phyloP scores from a whole-genome alignment of 2,113 vertebrate species.

The Orthonyx spaldingii region DNA sequence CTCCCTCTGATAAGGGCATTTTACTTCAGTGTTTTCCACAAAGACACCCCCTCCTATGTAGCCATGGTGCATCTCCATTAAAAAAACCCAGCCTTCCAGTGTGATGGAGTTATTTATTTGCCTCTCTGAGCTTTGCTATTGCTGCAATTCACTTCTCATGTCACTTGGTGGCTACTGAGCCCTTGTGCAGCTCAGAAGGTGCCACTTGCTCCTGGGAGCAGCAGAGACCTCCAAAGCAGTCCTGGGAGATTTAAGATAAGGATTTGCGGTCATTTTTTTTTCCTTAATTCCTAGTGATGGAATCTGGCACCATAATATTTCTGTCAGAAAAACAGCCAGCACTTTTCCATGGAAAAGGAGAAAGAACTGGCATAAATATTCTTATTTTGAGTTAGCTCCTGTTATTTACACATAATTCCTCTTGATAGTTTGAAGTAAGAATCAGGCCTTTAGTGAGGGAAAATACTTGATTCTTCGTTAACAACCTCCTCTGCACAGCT shows the following conservation, averaged over 20 bases:
- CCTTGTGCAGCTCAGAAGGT: neutral
- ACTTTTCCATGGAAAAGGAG: neutral
- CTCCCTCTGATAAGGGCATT: neutral
- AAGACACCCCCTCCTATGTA: neutral
- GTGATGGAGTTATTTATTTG: neutral
- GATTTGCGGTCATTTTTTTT: neutral
- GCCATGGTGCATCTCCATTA: neutral
- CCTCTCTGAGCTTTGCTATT: neutral
- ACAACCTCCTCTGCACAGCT: neutral
- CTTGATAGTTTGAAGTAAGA: neutral
- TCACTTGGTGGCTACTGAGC: conserved; percentile 51
- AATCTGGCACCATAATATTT: neutral
- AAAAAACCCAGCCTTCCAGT: accelerated
- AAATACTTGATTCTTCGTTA: neutral
- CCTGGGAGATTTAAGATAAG: neutral
- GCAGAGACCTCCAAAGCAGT: neutral
- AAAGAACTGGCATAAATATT: neutral
- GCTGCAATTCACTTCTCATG: conserved; percentile 22
- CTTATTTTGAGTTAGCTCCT: neutral
- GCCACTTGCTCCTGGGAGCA: neutral
- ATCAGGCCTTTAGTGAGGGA: neutral
- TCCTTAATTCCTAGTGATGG: neutral
- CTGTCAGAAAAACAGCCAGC: neutral
- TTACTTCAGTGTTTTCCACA: neutral
- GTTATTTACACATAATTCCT: neutral